Evolutionary conservation across 1,140 invertebrate species (phyloP), one percentile per base, ranked within the genome.

Genomic region (Nomia melanderi): DNA sequence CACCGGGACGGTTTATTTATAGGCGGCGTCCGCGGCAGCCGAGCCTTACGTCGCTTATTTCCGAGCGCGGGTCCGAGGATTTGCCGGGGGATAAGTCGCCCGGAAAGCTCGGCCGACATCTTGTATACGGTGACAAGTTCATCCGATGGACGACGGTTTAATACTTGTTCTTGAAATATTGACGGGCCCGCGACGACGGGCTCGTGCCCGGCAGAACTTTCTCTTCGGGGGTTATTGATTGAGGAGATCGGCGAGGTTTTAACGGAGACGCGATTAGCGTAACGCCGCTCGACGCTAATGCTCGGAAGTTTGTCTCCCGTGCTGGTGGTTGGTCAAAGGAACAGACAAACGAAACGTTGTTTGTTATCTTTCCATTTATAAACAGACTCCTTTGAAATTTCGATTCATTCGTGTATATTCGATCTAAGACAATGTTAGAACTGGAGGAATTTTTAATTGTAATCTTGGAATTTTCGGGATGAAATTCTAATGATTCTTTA

Each of bases 1-100:
- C 63, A 25, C 12, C 12, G 6, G 27, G 74, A 25, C 41, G 57
- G 31, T 71, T 62, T 77, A 70, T 77, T 71, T 77, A 71, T 56
- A 77, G 27, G 17, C 64, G 39, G 20, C 3, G 1, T 1, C 25
- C 20, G 14, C 39, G 11, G 36, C 14, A 53, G 27, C 60, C 6
- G 17, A n/a, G 47, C 20, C 25, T 39, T 23, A 14, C 27, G 47
- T 14, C 25, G 41, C 11, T 44, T 54, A 77, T 63, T 54, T 77
- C 47, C 33, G n/a, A n/a, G 70, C 57, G 41, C 44, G 29, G 8
- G 65, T 67, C 29, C 29, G 14, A 36, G 57, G 57, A 63, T 62
- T 71, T 60, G 44, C 54, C 39, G 27, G 14, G 1, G 31, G 27
- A 71, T 54, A 54, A 41, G 57, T n/a, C 12, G 41, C 39, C 25